A percentile compares a stretch with the other conserved stretches of the same genome.
Evolutionary conservation across 2,113 vertebrate genomes (phyloP).

Genomic region (Oncorhynchus masou): DNA sequence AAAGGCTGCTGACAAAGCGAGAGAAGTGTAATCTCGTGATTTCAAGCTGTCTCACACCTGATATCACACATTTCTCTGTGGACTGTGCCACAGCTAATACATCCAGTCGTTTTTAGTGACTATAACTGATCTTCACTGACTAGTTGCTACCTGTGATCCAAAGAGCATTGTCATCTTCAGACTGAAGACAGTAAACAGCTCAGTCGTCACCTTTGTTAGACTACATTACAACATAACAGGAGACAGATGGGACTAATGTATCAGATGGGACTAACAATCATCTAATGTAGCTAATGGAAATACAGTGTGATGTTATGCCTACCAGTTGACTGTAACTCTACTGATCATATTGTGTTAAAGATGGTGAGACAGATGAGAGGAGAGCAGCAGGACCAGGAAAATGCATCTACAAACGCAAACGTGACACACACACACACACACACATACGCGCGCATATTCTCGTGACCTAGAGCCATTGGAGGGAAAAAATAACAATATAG

Average conservation of each 20-base stretch:
- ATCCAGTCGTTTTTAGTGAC: background rate
- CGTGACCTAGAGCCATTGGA: conserved; percentile 47
- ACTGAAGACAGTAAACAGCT: background rate
- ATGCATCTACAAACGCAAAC: conserved; percentile 53
- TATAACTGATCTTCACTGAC: background rate
- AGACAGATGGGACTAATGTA: background rate
- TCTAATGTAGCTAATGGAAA: conserved; percentile 54
- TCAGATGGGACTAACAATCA: conserved; percentile 2
- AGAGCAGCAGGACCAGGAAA: conserved; percentile 48
- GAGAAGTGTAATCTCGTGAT: background rate
- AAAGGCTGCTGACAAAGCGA: background rate
- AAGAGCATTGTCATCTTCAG: background rate
- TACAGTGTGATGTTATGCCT: conserved; percentile 52
- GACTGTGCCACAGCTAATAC: background rate
- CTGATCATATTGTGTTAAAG: background rate
- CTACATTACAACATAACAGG: background rate
- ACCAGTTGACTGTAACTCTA: conserved; percentile 38
- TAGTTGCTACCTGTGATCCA: background rate
- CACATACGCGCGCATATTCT: background rate
- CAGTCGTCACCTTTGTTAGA: conserved; percentile 26
- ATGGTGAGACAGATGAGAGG: conserved; percentile 29
- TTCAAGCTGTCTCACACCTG: background rate
- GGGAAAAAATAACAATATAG: conserved; percentile 68
- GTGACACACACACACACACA: conserved; percentile 17
- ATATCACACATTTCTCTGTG: background rate